phyloP scores from a whole-genome alignment of 2,113 vertebrate species.

The Pangasianodon gigas region DNA sequence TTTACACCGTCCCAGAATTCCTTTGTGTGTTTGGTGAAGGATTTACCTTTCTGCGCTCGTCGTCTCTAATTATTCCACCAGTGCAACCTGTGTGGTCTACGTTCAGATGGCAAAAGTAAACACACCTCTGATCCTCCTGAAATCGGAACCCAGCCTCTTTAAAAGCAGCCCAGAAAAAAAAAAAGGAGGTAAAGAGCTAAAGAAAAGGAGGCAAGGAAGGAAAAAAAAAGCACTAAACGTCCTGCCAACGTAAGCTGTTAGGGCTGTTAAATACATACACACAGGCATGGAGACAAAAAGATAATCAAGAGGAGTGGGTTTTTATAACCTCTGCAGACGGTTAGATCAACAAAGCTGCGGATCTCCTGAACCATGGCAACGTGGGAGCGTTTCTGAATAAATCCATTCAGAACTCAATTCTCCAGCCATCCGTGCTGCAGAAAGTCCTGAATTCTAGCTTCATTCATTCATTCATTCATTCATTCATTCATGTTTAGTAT shows the following conservation, averaged over 20 bases:
- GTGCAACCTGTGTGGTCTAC: conserved; percentile 75
- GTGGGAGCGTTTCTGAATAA: neutral
- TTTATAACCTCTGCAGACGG: conserved; percentile 42
- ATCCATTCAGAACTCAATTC: neutral
- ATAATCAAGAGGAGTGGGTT: conserved; percentile 34
- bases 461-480: neutral
- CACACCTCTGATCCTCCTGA: conserved; percentile 27
- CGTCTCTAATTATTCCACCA: conserved; percentile 73
- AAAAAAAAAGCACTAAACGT: neutral
- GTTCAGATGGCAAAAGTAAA: conserved; percentile 57
- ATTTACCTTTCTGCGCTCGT: conserved; percentile 69
- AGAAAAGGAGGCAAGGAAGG: neutral
- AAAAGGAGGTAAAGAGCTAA: neutral
- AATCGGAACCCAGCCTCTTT: conserved; percentile 17
- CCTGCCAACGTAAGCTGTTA: conserved; percentile 53
- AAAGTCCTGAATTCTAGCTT: neutral
- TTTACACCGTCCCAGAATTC: conserved; percentile 1
- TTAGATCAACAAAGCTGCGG: conserved; percentile 13
- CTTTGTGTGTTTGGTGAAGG: conserved; percentile 60
- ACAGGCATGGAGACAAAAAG: conserved; percentile 27
- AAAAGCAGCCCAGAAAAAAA: neutral
- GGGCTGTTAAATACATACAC: conserved; percentile 40
- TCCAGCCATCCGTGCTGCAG: neutral
- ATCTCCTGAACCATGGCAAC: neutral
- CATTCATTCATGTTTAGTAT: neutral